Evolutionary conservation across 1,140 invertebrate genomes (phyloP), one percentile per base, ranked within the genome.

Genomic region (Orius laevigatus): DNA sequence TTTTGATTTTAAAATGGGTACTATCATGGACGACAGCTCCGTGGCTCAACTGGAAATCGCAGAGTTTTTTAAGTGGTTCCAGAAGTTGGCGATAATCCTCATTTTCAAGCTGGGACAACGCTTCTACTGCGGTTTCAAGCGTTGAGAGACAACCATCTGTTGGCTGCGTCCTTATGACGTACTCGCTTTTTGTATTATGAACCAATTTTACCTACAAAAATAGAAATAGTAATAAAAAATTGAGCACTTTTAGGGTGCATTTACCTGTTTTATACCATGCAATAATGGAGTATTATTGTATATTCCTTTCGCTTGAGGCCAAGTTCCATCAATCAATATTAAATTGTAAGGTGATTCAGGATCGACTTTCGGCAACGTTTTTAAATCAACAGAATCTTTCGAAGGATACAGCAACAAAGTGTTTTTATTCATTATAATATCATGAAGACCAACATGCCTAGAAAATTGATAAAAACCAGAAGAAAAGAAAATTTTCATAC

Each of bases 11-110:
- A 68, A 78, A 87, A 61, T 92, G 84, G 68, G 90, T 93, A 53
- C 88, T 93, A 60, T 93, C 83, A 67, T 94, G 90, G 40, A 81
- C 81, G 1, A 90, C 83, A 25, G 90, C 90, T 39, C 90, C 90
- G 70, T 91, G 86, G 53, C 84, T 71, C 44, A 95, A 62, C 62
- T 95, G 90, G 68, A 78, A 73, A 47, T 80, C 71, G 65, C 89
- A 94, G 12, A 94, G 66, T 33, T 81, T 76, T 57, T 82, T 76
- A 20, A 95, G 63, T 0, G 90, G 89, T 18, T 88, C 68, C 49
- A 95, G 70, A 40, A 73, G 65, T 58, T 80, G 64, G 55, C 68
- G 73, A 56, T 85, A 73, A 49, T 71, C 63, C 60, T 80, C 68
- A 19, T 70, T 62, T 69, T 94, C 89, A 48, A 94, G 61, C 54